Percentiles rank a stretch among this genome's conserved stretches.
phyloP scores from a whole-genome alignment of 2,888 invertebrate species.

The Pseudoips prasinana region DNA sequence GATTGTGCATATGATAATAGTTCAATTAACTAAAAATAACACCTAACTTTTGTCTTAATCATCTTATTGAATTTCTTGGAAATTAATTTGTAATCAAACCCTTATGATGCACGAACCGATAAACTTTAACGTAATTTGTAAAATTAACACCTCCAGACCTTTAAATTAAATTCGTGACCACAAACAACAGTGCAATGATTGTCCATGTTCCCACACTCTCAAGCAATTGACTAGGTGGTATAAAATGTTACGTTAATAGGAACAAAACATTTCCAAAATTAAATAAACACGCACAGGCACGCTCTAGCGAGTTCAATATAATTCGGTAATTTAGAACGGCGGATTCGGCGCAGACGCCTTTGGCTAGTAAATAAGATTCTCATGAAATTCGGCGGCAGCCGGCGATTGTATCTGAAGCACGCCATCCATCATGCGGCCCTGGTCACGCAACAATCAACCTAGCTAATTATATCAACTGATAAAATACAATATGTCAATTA shows the following conservation, averaged over 20 bases:
- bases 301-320: slow-evolving; percentile 59
- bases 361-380: slow-evolving; percentile 68
- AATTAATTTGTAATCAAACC: too few species aligned
- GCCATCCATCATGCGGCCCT: slow-evolving; percentile 66
- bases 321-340: slow-evolving; percentile 73
- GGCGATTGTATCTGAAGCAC: slow-evolving; percentile 68
- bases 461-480: slow-evolving; percentile 62
- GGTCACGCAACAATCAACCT: slow-evolving; percentile 60
- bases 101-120: too few species aligned
- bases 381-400: slow-evolving; percentile 70
- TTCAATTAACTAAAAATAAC: too few species aligned
- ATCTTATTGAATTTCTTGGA: too few species aligned
- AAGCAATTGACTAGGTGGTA: slow-evolving; percentile 51
- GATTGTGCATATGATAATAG: too few species aligned
- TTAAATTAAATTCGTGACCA: slow-evolving; percentile 61
- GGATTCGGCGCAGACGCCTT: slow-evolving; percentile 48
- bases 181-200: slow-evolving; percentile 50
- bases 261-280: slow-evolving; percentile 70
- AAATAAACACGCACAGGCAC: slow-evolving; percentile 73
- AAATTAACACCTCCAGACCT: slow-evolving; percentile 56
- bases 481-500: slow-evolving; percentile 31
- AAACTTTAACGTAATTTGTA: too few species aligned
- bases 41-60: too few species aligned
- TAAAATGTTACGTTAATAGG: slow-evolving; percentile 56
- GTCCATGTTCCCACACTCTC: slow-evolving; percentile 57